Base-by-base conservation (phyloP, 2,888 invertebrate genomes). In the Myopa testacea region DNA sequence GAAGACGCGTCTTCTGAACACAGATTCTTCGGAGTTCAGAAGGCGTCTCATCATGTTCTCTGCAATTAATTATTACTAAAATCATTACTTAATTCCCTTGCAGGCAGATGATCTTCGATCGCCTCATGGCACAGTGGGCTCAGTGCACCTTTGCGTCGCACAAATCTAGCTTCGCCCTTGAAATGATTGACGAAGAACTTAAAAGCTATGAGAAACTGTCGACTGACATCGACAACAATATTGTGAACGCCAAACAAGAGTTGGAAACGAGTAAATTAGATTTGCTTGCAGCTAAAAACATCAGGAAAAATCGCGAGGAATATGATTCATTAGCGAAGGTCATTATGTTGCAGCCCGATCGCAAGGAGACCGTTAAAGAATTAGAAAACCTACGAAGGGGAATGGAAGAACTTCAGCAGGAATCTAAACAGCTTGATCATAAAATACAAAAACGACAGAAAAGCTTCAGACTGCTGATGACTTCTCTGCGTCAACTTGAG, bases 251-350 rank as follows among this genome's bases (percentile, higher is more conserved):
- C 0, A 94, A 95, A 86, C 90, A 91, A 26, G 94, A 95, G 81
- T 96, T 98, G 82, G 93, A 94, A 80, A 92, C 92, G 78, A 95
- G 95, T 78, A 96, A 98, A 90, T 89, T 91, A 7, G 95, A 96
- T 83, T 89, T 97, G 12, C 92, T 93, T 70, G 92, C 94, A 85
- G 96, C 96, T 0, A 96, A 96, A 87, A 93, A 94, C 81, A 93
- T 97, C 19, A 92, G 97, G 16, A 95, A 96, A 86, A 96, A 98
- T 87, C 92, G 95, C 83, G 94, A 95, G 90, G 97, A 97, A 87
- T 98, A 98, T 90, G 97, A 98, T 90, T 93, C 96, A 4, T 86
- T 98, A 62, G 97, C 98, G 0, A 95, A 96, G 88, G 93, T 96
- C 0, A 98, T 98, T 80, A 94, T 94, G 82, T 93, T 95, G 84